These are phyloP conservation scores for Zophobas atratus DNA, from an alignment of 1,140 invertebrate genomes.

Conservation along the genomic window DNA sequence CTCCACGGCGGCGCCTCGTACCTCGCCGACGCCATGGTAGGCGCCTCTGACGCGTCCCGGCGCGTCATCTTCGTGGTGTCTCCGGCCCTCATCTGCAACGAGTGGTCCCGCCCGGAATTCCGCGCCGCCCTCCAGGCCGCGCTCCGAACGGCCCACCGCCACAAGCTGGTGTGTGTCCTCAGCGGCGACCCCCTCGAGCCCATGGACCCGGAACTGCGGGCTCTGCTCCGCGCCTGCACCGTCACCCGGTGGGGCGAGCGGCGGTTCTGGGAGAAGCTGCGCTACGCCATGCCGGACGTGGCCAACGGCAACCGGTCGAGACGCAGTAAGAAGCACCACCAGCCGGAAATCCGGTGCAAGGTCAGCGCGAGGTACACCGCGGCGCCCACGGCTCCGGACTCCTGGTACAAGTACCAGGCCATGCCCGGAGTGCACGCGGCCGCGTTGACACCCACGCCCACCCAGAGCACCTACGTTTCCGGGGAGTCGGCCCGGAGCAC, in stretches of 20 bases:
- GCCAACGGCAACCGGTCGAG: constrained; percentile 56
- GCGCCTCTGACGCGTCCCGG: constrained; percentile 82
- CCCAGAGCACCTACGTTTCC: constrained; percentile 77
- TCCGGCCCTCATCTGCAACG: constrained; percentile 80
- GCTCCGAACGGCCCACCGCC: constrained; percentile 80
- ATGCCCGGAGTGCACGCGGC: constrained; percentile 66
- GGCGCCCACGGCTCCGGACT: constrained; percentile 72
- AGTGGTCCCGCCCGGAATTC: constrained; percentile 83
- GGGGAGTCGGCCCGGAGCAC: constrained; percentile 74
- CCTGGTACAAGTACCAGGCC: constrained; percentile 70
- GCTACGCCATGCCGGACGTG: constrained; percentile 89
- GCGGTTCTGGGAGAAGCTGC: constrained; percentile 91
- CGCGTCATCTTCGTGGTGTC: constrained; percentile 83
- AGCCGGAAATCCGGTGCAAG: constrained; percentile 67
- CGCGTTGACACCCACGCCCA: constrained; percentile 73
- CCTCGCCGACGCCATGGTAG: constrained; percentile 82
- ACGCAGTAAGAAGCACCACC: constrained; percentile 66
- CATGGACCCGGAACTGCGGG: constrained; percentile 86
- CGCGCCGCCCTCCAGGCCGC: constrained; percentile 81
- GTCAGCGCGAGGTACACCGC: constrained; percentile 70
- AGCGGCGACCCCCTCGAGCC: constrained; percentile 75
- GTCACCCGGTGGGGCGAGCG: constrained; percentile 89
- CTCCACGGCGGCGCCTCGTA: constrained; percentile 75
- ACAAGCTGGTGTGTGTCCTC: constrained; percentile 83
- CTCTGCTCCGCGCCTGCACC: constrained; percentile 87